These are phyloP conservation scores for Thalpophila matura DNA, from an alignment of 2,888 invertebrate genomes.

Conservation along the genomic window DNA sequence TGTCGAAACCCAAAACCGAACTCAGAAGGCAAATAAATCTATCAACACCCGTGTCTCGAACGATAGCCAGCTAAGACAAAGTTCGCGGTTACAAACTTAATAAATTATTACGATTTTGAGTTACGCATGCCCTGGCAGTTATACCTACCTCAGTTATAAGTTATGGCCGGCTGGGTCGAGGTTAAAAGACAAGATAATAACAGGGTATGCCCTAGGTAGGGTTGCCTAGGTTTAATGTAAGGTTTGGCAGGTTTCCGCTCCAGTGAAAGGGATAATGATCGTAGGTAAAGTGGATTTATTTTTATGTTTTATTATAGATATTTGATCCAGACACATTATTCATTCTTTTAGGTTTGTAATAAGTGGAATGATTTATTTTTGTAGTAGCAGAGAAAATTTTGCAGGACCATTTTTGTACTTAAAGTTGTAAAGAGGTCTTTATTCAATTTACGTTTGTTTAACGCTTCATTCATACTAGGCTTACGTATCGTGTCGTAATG, in stretches of 20 bases:
- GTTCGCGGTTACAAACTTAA: slow-evolving; percentile 45
- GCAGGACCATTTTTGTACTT: no score
- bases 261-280: slow-evolving; percentile 52
- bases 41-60: slow-evolving; percentile 48
- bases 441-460: no score
- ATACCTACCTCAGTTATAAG: slow-evolving; percentile 54
- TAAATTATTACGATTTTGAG: slow-evolving; percentile 69
- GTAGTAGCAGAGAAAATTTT: no score
- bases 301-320: slow-evolving; percentile 2
- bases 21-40: slow-evolving; percentile 46
- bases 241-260: slow-evolving; percentile 49
- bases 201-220: slow-evolving; percentile 46
- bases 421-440: no score
- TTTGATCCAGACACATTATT: slow-evolving; percentile 2
- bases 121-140: slow-evolving; percentile 58
- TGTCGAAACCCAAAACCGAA: slow-evolving; percentile 5
- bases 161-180: slow-evolving; percentile 64
- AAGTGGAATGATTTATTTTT: no score
- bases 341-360: background rate
- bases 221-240: slow-evolving; percentile 31
- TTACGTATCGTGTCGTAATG: no score
- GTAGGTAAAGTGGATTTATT: slow-evolving; percentile 15
- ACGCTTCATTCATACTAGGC: no score
- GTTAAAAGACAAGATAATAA: slow-evolving; percentile 71
- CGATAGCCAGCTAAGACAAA: slow-evolving; percentile 52